Evolutionary conservation across 1,140 invertebrate genomes (phyloP), one percentile per base, ranked within the genome.

Genomic region (Luehdorfia chinensis): DNA sequence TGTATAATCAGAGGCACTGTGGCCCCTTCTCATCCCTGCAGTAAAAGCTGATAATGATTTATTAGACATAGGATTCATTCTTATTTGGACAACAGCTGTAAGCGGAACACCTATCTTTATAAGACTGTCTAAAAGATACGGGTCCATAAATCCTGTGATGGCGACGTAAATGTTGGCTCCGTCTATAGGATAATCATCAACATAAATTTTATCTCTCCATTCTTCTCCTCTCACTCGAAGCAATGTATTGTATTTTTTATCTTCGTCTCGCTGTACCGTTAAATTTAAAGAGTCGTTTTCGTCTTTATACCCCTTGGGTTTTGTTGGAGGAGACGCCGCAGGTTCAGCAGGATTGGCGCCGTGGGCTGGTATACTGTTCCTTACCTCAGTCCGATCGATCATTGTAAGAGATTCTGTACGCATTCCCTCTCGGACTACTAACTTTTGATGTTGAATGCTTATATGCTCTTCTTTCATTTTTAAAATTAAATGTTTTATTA

Each of bases 131-230:
- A 81, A 64, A 31, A 90, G 54, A 19, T 72, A 52, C 0, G 85
- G 77, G 52, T 90, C 83, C 32, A 80, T 56, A 66, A 90, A 90
- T 0, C 88, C 88, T 0, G 86, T 87, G 1, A 90, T 49, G 12
- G 88, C 83, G 11, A 90, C 59, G 47, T 89, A 90, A 1, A 90
- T 50, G 55, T 89, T 84, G 0, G 89, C 88, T 11, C 89, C 88
- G 31, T 88, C 74, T 9, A 59, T 46, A 0, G 90, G 88, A 50
- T 75, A 87, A 43, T 90, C 89, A 46, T 89, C 87, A 0, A 88
- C 61, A 43, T 86, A 88, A 7, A 83, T 62, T 54, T 78, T 81
- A 53, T 89, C 86, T 44, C 85, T 78, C 88, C 88, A 89, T 53
- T 90, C 88, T 59, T 90, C 88, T 5, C 84, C 87, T n/a, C 87